These are phyloP conservation scores for Tragelaphus buxtoni DNA, from an alignment of 2,113 vertebrate genomes.

Conservation along the genomic window DNA sequence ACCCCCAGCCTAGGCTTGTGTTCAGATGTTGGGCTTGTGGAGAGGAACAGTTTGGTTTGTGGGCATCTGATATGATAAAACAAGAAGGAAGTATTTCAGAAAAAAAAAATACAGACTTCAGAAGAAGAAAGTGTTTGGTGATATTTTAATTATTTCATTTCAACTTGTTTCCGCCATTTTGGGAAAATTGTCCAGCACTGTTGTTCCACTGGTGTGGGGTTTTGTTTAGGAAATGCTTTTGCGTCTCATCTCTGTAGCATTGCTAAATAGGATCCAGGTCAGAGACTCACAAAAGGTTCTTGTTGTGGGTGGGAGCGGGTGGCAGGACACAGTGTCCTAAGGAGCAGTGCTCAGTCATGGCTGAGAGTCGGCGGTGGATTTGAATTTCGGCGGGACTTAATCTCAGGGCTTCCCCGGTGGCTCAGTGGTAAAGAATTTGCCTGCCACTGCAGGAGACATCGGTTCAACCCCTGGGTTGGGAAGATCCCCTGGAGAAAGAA, in stretches of 20 bases:
- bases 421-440: not conserved
- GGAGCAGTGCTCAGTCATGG: rapidly evolving
- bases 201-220: not conserved
- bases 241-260: not conserved
- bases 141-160: not conserved
- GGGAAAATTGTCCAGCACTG: not conserved
- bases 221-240: not conserved
- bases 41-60: not conserved
- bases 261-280: too few relatives aligned
- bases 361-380: not conserved
- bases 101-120: not conserved
- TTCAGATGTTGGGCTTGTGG: not conserved
- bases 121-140: not conserved
- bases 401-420: not conserved
- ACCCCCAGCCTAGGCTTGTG: not conserved
- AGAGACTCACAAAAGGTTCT: not conserved
- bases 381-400: rapidly evolving
- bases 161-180: not conserved
- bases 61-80: not conserved
- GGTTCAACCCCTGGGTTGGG: not conserved
- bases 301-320: not conserved
- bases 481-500: not conserved
- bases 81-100: not conserved
- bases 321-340: not conserved
- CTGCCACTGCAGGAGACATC: not conserved